Conservation (phyloP, 2,113 vertebrate species). For the Daboia siamensis region DNA sequence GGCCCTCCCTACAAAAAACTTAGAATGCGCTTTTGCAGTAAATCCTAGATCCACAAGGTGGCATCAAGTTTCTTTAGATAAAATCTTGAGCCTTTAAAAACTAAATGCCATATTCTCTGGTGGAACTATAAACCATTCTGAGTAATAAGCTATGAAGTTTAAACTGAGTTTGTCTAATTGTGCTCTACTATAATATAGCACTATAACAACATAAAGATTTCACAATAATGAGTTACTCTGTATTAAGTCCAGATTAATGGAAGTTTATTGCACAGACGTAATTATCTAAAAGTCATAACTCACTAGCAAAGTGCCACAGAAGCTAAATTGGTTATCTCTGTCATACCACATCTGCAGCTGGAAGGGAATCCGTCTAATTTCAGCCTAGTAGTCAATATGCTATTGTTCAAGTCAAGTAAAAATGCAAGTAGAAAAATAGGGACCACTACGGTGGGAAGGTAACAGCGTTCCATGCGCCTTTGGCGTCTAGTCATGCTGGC, state of each 20-base stretch:
- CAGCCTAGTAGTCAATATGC: fast-evolving
- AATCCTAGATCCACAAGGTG: slow-evolving; percentile 50
- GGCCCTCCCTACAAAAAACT: not conserved
- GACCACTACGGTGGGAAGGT: no score
- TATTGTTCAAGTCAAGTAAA: fast-evolving
- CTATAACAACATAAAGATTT: not conserved
- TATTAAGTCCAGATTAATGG: fast-evolving
- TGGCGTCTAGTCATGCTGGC: no score
- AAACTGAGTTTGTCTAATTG: not conserved
- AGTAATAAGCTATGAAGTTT: not conserved
- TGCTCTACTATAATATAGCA: not conserved
- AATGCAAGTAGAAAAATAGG: no score
- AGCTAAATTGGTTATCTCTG: fast-evolving
- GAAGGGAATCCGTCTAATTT: not conserved
- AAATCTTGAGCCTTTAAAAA: not conserved
- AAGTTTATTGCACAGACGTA: fast-evolving
- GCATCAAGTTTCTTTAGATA: slow-evolving; percentile 37
- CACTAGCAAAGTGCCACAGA: fast-evolving
- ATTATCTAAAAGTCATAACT: fast-evolving
- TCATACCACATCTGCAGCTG: not conserved
- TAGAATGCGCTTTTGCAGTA: not conserved
- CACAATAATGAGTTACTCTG: fast-evolving
- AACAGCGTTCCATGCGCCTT: no score
- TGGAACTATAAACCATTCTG: not conserved
- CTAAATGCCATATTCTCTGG: not conserved